Base-by-base conservation (phyloP, 2,888 invertebrate genomes). In the Synanthedon tipuliformis region DNA sequence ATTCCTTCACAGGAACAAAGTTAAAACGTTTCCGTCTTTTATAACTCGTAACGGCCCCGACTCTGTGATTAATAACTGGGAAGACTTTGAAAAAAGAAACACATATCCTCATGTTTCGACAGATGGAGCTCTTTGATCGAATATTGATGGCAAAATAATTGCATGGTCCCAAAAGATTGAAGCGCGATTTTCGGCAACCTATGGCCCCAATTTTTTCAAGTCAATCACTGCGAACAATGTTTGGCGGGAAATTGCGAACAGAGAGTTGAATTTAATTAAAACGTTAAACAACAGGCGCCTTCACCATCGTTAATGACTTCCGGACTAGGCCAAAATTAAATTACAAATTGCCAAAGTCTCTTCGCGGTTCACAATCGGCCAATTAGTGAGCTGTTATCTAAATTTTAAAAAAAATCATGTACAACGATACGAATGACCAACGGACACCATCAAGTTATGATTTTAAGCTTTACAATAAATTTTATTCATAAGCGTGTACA, bases 101-200 rank as follows among this genome's bases (percentile, higher is more conserved):
- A 45, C 45, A 45, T 45, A 45, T 45, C 45, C 45, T 15, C 16
- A 18, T 49, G 23, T 49, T 49, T 49, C 61, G 63, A 64, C 65
- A 60, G 58, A 59, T 64, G 59, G 64, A 60, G 61, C 61, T 61
- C 58, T 69, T 66, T 69, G 71, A 73, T 75, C 66, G 72, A 73
- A 71, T 73, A 75, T 74, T 78, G 72, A 80, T 78, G 73, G 64
- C 53, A 53, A 66, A 68, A 74, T 78, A 79, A 80, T 79, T 77
- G 71, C 65, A 58, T 59, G 65, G 62, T 62, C 58, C 57, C 34
- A 34, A 34, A 58, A 62, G 60, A 68, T 65, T 63, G 62, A 61
- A 62, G 58, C 54, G 58, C 58, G 61, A 65, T 63, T 65, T 66
- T 65, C 63, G 61, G 65, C 68, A 69, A 74, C 72, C 71, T 45